These are phyloP conservation scores for Distichodus sexfasciatus DNA, from an alignment of 2,797 vertebrate species.

Conservation along the genomic window DNA sequence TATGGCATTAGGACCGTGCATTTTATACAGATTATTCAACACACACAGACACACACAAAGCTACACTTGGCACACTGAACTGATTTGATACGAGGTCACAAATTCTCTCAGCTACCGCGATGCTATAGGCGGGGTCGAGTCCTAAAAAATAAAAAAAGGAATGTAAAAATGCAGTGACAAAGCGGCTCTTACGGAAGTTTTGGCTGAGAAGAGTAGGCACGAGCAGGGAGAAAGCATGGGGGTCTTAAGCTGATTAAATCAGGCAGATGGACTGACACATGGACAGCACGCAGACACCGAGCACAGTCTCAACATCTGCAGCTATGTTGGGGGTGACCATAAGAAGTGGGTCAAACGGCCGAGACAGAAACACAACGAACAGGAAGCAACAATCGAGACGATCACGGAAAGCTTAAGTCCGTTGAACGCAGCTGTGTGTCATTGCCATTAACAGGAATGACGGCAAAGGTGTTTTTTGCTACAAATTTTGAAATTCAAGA, in stretches of 20 bases:
- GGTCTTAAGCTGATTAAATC: slow-evolving; percentile 69
- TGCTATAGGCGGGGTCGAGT: no score
- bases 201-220: background rate
- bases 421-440: no score
- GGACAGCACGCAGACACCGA: background rate
- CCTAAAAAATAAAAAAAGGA: no score
- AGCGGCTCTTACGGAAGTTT: background rate
- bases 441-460: no score
- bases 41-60: slow-evolving; percentile 51
- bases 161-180: background rate
- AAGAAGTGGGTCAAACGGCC: background rate
- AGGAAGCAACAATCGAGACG: no score
- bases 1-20: slow-evolving; percentile 69
- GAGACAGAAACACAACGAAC: background rate
- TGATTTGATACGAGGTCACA: background rate
- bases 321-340: background rate
- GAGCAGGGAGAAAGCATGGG: no score
- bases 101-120: background rate
- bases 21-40: slow-evolving; percentile 60
- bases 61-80: slow-evolving; percentile 55
- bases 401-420: no score
- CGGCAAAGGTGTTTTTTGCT: no score
- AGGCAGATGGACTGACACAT: slow-evolving; percentile 62
- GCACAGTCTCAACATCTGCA: no score
- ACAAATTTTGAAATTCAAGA: no score